phyloP scores from a whole-genome alignment of 2,888 invertebrate species.

The Corythucha ciliata region DNA sequence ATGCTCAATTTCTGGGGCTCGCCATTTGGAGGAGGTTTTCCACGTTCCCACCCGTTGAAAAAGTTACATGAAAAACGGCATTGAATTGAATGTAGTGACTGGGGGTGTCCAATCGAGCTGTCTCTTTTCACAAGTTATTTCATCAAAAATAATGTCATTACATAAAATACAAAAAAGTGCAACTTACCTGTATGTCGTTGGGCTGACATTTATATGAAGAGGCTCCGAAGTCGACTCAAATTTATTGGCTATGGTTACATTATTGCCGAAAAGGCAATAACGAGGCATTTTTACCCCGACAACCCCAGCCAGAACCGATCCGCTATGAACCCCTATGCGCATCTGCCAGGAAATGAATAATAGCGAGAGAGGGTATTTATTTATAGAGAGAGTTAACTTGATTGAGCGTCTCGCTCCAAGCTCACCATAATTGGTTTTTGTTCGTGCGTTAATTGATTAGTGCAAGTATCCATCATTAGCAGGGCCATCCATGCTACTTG shows the following conservation, averaged over 20 bases:
- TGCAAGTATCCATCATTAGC: slow-evolving; percentile 86
- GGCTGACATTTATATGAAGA: slow-evolving; percentile 82
- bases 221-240: slow-evolving; percentile 92
- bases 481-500: slow-evolving; percentile 95
- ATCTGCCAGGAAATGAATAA: slow-evolving; percentile 51
- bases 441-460: slow-evolving; percentile 78
- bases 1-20: too few species aligned
- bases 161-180: neutral
- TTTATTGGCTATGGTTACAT: slow-evolving; percentile 90
- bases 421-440: slow-evolving; percentile 79
- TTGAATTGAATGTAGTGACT: too few species aligned
- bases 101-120: too few species aligned
- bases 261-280: slow-evolving; percentile 91
- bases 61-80: too few species aligned
- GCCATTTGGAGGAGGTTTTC: too few species aligned
- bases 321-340: slow-evolving; percentile 91
- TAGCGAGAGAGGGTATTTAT: neutral
- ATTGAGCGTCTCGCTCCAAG: neutral
- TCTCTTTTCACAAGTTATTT: too few species aligned
- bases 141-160: neutral
- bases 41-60: too few species aligned
- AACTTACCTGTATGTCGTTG: slow-evolving; percentile 82
- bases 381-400: slow-evolving; percentile 1
- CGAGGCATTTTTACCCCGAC: slow-evolving; percentile 90
- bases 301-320: slow-evolving; percentile 85